phyloP scores from a whole-genome alignment of 2,113 vertebrate genomes.

The Herpetotheres cachinnans region DNA sequence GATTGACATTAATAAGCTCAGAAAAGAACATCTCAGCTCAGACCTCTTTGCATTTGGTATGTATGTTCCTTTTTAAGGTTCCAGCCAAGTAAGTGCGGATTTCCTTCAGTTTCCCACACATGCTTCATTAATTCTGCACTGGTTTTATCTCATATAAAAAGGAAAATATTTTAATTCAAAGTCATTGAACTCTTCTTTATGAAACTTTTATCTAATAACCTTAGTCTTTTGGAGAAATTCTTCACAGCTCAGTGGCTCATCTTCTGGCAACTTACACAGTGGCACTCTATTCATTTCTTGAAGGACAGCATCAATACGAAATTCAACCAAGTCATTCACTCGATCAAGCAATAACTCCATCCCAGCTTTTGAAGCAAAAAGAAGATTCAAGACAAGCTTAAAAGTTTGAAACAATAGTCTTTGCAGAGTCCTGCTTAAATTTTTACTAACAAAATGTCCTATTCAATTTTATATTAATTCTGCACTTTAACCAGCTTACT shows the following conservation, averaged over 20 bases:
- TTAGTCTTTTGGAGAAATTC: slow-evolving; percentile 85
- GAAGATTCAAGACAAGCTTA: background rate
- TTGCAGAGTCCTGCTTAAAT: background rate
- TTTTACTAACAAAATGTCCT: background rate
- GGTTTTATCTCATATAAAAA: background rate
- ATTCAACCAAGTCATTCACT: slow-evolving; percentile 86
- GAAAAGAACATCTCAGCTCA: background rate
- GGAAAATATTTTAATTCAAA: background rate
- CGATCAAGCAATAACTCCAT: slow-evolving; percentile 86
- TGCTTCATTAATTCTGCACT: background rate
- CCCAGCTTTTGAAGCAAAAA: slow-evolving; percentile 66
- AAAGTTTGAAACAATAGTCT: background rate
- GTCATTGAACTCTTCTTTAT: background rate
- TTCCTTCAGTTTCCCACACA: background rate
- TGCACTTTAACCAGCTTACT: background rate
- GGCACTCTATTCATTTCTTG: slow-evolving; percentile 82
- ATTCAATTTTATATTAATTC: background rate
- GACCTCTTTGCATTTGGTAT: background rate
- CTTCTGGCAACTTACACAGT: slow-evolving; percentile 84
- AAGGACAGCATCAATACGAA: slow-evolving; percentile 84
- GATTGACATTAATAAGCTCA: background rate
- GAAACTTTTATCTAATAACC: slow-evolving; percentile 63
- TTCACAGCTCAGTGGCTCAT: slow-evolving; percentile 84
- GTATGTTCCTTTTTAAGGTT: background rate
- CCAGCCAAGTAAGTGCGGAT: background rate